These are phyloP conservation scores for Furcula furcula DNA, from an alignment of 2,888 invertebrate species.

Conservation along the genomic window DNA sequence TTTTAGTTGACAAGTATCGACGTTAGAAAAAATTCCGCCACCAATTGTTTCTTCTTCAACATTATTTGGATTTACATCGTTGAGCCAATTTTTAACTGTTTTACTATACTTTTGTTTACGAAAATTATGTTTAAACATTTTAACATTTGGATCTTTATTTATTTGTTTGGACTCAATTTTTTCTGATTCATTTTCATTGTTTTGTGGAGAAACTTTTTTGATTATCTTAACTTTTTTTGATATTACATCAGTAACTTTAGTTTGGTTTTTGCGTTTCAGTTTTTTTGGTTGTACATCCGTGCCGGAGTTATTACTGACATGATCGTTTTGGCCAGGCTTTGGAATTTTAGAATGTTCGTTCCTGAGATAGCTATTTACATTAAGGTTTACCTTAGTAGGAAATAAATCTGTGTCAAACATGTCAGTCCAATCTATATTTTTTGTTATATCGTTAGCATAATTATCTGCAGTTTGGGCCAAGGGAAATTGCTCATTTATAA, in stretches of 20 bases:
- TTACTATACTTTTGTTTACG: conserved; percentile 1
- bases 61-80: not conserved
- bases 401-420: conserved; percentile 59
- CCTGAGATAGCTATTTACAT: not conserved
- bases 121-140: not conserved
- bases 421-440: conserved; percentile 46
- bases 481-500: too few relatives aligned
- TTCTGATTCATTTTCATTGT: not conserved
- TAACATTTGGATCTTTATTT: not conserved
- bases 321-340: not conserved
- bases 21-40: too few relatives aligned
- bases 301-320: not conserved
- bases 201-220: not conserved
- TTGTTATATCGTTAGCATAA: not conserved
- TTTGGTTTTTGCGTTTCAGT: conserved; percentile 22
- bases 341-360: not conserved
- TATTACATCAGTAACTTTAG: conserved; percentile 16
- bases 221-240: conserved; percentile 37
- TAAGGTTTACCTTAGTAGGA: conserved; percentile 4
- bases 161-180: not conserved
- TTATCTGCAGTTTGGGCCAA: too few relatives aligned
- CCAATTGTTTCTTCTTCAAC: conserved; percentile 1
- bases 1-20: too few relatives aligned
- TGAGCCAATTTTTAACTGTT: conserved; percentile 3
- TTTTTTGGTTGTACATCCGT: conserved; percentile 10